Conservation (phyloP, 2,888 invertebrate genomes). For the Allygus modestus region DNA sequence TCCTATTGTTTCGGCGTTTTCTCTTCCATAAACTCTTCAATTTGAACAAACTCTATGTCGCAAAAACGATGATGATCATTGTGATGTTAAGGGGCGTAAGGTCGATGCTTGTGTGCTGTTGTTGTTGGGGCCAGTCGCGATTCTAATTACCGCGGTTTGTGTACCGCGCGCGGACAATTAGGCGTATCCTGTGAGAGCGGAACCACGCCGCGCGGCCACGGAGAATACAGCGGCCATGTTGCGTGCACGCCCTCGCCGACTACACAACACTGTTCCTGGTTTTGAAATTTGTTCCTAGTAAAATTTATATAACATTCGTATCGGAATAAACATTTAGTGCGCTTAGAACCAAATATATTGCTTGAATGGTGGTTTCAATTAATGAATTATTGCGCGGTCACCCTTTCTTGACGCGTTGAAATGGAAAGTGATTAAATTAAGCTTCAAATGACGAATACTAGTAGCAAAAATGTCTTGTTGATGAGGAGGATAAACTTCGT, state of each 20-base stretch:
- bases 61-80: not conserved
- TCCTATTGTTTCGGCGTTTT: constrained; percentile 17
- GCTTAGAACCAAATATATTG: too few species aligned
- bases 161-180: constrained; percentile 42
- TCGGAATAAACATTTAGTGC: too few species aligned
- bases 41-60: constrained; percentile 6
- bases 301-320: too few species aligned
- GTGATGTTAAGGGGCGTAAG: not conserved
- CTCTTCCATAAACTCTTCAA: constrained; percentile 41
- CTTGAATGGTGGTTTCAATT: too few species aligned
- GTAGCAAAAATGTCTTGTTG: too few species aligned
- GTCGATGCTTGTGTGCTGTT: too few species aligned
- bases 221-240: constrained; percentile 34
- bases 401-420: too few species aligned
- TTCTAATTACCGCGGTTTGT: constrained; percentile 42
- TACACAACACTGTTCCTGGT: not conserved
- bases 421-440: too few species aligned
- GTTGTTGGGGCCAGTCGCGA: not conserved
- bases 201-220: constrained; percentile 28
- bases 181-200: constrained; percentile 54
- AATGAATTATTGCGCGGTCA: too few species aligned
- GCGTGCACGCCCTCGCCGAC: constrained; percentile 15
- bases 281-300: not conserved
- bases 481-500: too few species aligned
- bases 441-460: too few species aligned